Evolutionary conservation across 2,797 vertebrate species (phyloP), one percentile per base, ranked within the genome.

Genomic region (Gadopsis marmoratus): DNA sequence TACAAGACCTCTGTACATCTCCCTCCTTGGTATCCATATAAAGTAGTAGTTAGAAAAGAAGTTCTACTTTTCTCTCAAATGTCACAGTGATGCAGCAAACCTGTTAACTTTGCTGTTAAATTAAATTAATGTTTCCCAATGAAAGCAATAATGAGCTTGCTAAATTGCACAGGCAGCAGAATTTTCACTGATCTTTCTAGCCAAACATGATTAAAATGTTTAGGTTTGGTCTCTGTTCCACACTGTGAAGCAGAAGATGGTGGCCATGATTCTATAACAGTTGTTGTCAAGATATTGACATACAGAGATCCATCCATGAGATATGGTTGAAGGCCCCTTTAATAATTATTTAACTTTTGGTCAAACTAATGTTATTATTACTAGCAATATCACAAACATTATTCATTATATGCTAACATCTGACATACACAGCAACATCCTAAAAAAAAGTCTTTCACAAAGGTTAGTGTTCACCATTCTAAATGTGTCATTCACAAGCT

Each of bases 401-500:
- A 26, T 54, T 6, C 0, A 17, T 69, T 7, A 4, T 6, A 16
- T 33, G 39, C 5, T 33, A 2, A 70, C 17, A 58, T 59, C 5
- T 1, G 2, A 13, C 16, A 68, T 5, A 11, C 33, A 48, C 45
- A 62, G 1, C 55, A 53, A 33, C 14, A 56, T 41, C 31, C 8
- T 12, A 3, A 48, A 26, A 33, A 60, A 41, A 41, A 21, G 13
- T 37, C 17, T 71, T 51, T 29, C 9, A 26, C 29, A 9, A 17
- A 19, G 12, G 58, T 26, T 45, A 26, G 9, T 50, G 29, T 68
- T 67, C 41, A 54, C 11, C 4, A 13, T 74, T 55, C 17, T 12
- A 41, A n/a, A 59, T 50, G 39, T 74, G 60, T 56, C 43, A 76
- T 56, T 41, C 17, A 16, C n/a, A 48, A 61, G 51, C 31, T 14